Conservation (phyloP, 2,797 vertebrate species). For the Gobionotothen gibberifrons region DNA sequence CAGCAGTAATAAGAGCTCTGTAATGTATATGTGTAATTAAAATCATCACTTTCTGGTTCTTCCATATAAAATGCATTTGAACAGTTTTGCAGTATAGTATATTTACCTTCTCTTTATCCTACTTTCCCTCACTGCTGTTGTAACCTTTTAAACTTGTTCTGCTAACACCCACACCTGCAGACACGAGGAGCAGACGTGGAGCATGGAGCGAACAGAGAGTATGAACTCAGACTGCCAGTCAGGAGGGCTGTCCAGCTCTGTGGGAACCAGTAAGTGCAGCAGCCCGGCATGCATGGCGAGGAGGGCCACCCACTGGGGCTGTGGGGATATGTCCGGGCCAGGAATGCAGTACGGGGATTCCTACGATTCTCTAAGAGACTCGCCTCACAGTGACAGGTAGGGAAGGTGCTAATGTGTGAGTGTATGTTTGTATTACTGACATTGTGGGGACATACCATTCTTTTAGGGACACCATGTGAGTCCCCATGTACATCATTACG, state of each 20-base stretch:
- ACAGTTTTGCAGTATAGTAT: not conserved
- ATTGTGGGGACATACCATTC: too few relatives aligned
- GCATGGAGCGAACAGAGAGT: conserved; percentile 95
- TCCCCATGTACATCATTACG: too few relatives aligned
- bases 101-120: conserved; percentile 16
- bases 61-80: not conserved
- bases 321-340: conserved; percentile 83
- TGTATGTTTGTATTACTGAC: not conserved
- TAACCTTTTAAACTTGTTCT: conserved; percentile 40
- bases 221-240: conserved; percentile 96
- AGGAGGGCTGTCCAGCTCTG: conserved; percentile 93
- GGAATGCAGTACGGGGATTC: conserved; percentile 92
- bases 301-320: conserved; percentile 89
- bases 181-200: conserved; percentile 97
- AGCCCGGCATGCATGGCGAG: conserved; percentile 94
- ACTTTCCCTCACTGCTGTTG: conserved; percentile 8
- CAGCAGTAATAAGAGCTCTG: not conserved
- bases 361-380: conserved; percentile 94
- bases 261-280: conserved; percentile 98
- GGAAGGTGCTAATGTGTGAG: not conserved
- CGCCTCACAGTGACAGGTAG: conserved; percentile 97
- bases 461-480: too few relatives aligned
- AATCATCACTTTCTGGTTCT: not conserved
- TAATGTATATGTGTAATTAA: not conserved
- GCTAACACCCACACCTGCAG: conserved; percentile 73